Conservation (phyloP, 2,888 invertebrate species). For the Aphidius colemani region DNA sequence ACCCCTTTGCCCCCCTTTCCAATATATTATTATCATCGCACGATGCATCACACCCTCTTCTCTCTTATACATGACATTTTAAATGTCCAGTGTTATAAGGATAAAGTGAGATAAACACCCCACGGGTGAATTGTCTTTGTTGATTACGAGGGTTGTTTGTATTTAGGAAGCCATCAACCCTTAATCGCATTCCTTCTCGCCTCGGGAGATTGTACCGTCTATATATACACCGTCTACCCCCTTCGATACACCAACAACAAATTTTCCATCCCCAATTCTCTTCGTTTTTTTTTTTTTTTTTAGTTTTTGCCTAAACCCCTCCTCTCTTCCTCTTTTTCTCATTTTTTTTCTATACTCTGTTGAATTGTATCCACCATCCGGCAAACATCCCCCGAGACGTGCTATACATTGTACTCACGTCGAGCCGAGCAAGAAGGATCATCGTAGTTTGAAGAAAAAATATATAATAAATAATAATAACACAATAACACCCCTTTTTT, state of each 20-base stretch:
- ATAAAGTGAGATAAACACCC: slow-evolving; percentile 11
- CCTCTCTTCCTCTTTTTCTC: no score
- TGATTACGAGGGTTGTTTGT: slow-evolving; percentile 57
- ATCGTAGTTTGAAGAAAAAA: slow-evolving; percentile 22
- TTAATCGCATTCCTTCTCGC: slow-evolving; percentile 58
- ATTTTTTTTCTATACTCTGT: slow-evolving; percentile 1
- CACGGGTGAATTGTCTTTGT: slow-evolving; percentile 44
- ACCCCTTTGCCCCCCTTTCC: neutral
- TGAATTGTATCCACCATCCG: slow-evolving; percentile 11
- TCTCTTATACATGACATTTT: slow-evolving; percentile 12
- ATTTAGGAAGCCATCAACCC: slow-evolving; percentile 60
- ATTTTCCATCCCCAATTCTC: slow-evolving; percentile 13
- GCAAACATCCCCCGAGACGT: slow-evolving; percentile 15
- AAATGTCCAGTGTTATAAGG: slow-evolving; percentile 16
- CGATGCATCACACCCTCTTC: slow-evolving; percentile 24
- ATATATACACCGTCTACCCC: slow-evolving; percentile 14
- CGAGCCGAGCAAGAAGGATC: slow-evolving; percentile 19
- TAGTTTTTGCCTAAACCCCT: no score
- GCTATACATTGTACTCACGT: slow-evolving; percentile 4
- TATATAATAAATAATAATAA: neutral
- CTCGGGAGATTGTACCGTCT: slow-evolving; percentile 48
- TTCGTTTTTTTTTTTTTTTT: neutral
- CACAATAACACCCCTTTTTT: neutral
- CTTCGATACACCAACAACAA: slow-evolving; percentile 2
- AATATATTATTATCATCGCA: slow-evolving; percentile 24